phyloP scores from a whole-genome alignment of 2,113 vertebrate species.

The Pholis gunnellus region DNA sequence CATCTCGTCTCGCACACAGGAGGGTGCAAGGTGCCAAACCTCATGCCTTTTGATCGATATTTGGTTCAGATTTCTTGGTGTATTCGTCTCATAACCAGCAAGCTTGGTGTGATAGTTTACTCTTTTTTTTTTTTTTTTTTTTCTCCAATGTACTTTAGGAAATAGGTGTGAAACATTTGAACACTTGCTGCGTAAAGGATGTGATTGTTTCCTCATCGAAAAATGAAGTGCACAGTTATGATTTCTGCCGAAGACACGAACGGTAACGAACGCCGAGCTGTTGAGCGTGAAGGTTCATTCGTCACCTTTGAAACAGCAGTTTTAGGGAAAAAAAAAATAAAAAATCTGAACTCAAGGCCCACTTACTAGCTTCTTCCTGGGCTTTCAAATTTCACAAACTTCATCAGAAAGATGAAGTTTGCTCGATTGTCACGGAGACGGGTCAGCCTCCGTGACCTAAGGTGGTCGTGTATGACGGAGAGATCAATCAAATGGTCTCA shows the following conservation, averaged over 20 bases:
- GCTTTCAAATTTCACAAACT: conserved; percentile 6
- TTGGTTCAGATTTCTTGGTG: conserved; percentile 47
- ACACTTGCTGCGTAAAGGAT: conserved; percentile 34
- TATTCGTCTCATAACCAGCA: conserved; percentile 71
- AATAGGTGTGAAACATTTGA: conserved; percentile 30
- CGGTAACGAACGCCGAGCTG: neutral
- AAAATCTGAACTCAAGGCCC: neutral
- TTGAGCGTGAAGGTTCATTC: neutral
- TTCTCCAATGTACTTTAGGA: conserved; percentile 35
- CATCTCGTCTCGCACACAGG: conserved; percentile 47
- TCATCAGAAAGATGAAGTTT: neutral
- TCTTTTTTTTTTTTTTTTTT: conserved; percentile 20
- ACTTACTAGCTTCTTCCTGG: neutral
- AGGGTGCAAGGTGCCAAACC: conserved; percentile 71
- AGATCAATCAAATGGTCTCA: neutral
- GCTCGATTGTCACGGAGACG: neutral
- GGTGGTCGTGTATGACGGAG: neutral
- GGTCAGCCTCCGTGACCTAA: neutral
- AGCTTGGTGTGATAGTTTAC: conserved; percentile 48
- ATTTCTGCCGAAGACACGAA: neutral
- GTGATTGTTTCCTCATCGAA: conserved; percentile 18
- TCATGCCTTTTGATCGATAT: conserved; percentile 58
- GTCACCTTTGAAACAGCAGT: conserved; percentile 9
- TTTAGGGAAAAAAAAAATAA: neutral
- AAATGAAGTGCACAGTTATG: neutral